A percentile compares a stretch with the other conserved stretches of the same genome.
Conservation (phyloP, 1,140 invertebrate species). For the Macrobrachium nipponense region DNA sequence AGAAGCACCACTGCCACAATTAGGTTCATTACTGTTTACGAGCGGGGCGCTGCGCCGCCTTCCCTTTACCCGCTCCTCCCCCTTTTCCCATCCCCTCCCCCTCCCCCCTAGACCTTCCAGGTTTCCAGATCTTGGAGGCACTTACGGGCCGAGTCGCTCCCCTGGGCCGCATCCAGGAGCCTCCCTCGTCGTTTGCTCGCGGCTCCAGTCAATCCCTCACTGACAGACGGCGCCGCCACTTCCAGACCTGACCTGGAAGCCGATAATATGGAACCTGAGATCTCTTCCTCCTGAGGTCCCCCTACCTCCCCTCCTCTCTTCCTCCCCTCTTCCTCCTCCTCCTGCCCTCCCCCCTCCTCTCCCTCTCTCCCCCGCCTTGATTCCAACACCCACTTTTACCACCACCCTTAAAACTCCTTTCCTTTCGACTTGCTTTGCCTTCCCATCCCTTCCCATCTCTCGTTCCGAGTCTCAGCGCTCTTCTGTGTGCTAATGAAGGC, state of each 20-base stretch:
- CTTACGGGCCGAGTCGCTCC: conserved; percentile 62
- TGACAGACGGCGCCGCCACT: conserved; percentile 60
- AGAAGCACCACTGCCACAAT: conserved; percentile 60
- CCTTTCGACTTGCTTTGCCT: not conserved
- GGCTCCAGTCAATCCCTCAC: conserved; percentile 62
- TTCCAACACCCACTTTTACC: not conserved
- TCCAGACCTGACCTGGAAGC: conserved; percentile 61
- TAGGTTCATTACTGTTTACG: conserved; percentile 63
- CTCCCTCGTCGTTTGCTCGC: conserved; percentile 61
- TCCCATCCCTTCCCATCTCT: not conserved
- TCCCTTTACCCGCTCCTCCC: conserved; percentile 20
- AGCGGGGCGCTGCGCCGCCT: conserved; percentile 51
- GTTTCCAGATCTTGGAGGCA: conserved; percentile 61
- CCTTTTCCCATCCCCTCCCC: conserved; percentile 39
- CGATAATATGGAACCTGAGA: conserved; percentile 62
- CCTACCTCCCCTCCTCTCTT: conserved; percentile 1
- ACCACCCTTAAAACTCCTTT: not conserved
- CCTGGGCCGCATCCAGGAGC: conserved; percentile 60
- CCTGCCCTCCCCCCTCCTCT: not conserved
- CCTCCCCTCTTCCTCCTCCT: not conserved
- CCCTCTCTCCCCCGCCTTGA: not conserved
- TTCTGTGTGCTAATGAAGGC: conserved; percentile 61
- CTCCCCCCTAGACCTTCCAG: conserved; percentile 52
- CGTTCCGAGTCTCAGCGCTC: conserved; percentile 34
- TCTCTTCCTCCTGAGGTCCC: conserved; percentile 50